Evolutionary conservation across 2,888 invertebrate species (phyloP).

Genomic region (Desoria tigrina): DNA sequence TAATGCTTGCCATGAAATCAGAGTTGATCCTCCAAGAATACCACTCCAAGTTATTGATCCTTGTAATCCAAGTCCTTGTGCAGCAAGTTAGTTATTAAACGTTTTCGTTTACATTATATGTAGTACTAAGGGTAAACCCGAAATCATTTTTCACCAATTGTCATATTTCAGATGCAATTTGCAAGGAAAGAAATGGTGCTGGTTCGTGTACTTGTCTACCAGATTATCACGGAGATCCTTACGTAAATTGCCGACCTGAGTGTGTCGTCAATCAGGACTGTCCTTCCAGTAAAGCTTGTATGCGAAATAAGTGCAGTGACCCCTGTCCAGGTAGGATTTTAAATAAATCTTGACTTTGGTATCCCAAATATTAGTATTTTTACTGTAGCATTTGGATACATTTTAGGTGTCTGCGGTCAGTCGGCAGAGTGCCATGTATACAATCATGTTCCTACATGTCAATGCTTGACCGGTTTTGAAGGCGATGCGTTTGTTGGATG

Average conservation of each 20-base stretch:
- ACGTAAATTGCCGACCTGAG: slow-evolving; percentile 72
- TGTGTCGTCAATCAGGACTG: slow-evolving; percentile 85
- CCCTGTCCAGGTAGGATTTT: slow-evolving; percentile 82
- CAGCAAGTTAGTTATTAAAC: slow-evolving; percentile 48
- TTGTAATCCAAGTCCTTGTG: slow-evolving; percentile 54
- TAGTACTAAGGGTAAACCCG: no score
- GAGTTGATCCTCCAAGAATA: slow-evolving; percentile 52
- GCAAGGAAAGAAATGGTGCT: slow-evolving; percentile 65
- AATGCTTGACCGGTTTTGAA: slow-evolving; percentile 71
- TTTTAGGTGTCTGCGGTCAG: slow-evolving; percentile 39
- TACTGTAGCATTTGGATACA: no score
- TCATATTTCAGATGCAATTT: slow-evolving; percentile 62
- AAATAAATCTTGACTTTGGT: no score
- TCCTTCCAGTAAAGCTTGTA: slow-evolving; percentile 76
- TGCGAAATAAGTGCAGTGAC: slow-evolving; percentile 78
- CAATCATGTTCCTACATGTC: slow-evolving; percentile 81
- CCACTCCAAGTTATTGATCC: slow-evolving; percentile 41
- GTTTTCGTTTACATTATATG: no score
- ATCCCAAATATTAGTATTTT: no score
- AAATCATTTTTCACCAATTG: no score
- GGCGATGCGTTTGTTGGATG: slow-evolving; percentile 79
- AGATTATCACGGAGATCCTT: slow-evolving; percentile 74
- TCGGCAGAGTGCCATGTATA: slow-evolving; percentile 67
- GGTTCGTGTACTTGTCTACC: slow-evolving; percentile 55
- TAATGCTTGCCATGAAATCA: slow-evolving; percentile 62